Evolutionary conservation across 1,140 invertebrate genomes (phyloP), one percentile per base, ranked within the genome.

Genomic region (Trypoxylus dichotomus): DNA sequence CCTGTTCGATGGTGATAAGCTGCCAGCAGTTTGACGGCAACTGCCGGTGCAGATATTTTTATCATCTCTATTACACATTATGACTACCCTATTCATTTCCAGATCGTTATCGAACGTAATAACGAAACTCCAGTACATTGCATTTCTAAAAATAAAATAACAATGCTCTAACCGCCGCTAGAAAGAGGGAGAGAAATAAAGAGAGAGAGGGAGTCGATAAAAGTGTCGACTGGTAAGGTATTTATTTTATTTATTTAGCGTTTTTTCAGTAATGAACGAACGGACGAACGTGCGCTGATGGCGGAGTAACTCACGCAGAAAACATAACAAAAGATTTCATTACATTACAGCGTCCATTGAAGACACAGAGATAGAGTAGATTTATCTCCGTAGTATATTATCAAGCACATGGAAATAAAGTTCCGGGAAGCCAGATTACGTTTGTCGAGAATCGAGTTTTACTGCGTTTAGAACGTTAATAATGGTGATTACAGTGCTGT

Each of bases 361-460:
- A 43, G 72, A 74, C 72, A 43, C 29, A 29, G 41, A 13, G 47
- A 76, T 76, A 76, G 32, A 76, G 75, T 76, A 76, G 75, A 76
- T 76, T 76, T 76, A 76, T 76, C 75, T 76, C 32, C 21, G 15
- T 29, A 37, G 25, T 21, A 25, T 21, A 60, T 58, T 60, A 76
- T 58, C 43, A 42, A 60, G 58, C 75, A 37, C 41, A 60, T 76
- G 76, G 76, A 76, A 76, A 60, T 76, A 71, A 68, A 76, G 76
- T 76, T 76, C 76, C 76, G 76, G 76, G 76, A 76, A 76, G 76
- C 58, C 41, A 76, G 76, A 76, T 76, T 74, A 24, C 24, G 63
- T n/a, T 54, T n/a, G 6, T 19, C 47, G 15, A 68, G 24, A 25
- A 68, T 24, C 24, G 24, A 24, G 27, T 54, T 54, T 54, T n/a